Evolutionary conservation across 2,888 invertebrate genomes (phyloP).

Genomic region (Gonocerus acuteangulatus): DNA sequence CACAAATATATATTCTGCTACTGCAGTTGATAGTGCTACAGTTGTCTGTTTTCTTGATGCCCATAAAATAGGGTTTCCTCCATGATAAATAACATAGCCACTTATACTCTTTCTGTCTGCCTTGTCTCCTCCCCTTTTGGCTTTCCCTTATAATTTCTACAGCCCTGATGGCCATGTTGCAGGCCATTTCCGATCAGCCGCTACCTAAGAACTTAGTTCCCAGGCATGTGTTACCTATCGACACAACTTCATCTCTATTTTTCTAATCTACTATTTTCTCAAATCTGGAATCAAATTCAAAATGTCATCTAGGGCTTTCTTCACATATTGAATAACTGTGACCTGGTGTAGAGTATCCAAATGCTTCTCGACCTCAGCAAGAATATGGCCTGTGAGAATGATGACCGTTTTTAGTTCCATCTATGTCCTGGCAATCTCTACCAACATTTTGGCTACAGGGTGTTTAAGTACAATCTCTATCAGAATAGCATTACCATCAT

Average conservation of each 20-base stretch:
- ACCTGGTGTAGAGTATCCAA: constrained; percentile 89
- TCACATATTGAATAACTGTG: constrained; percentile 87
- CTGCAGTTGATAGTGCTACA: no score
- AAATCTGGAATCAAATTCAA: constrained; percentile 60
- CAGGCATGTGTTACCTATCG: constrained; percentile 85
- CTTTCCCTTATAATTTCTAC: constrained; percentile 87
- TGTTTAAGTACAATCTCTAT: constrained; percentile 96
- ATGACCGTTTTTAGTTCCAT: constrained; percentile 99
- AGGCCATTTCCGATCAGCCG: constrained; percentile 91
- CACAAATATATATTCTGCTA: no score
- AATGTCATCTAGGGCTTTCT: constrained; percentile 91
- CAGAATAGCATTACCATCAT: constrained; percentile 97
- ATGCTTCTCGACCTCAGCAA: constrained; percentile 72
- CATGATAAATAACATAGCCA: no score
- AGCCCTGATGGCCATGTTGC: constrained; percentile 90
- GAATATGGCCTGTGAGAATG: constrained; percentile 90
- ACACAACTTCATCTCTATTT: constrained; percentile 71
- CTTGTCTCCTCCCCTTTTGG: constrained; percentile 75
- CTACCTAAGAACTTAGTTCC: constrained; percentile 95
- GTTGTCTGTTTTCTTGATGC: no score
- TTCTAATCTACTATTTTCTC: constrained; percentile 58
- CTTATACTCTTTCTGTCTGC: no score
- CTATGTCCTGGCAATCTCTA: constrained; percentile 97
- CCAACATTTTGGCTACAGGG: constrained; percentile 98
- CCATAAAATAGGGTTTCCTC: no score